Evolutionary conservation across 2,113 vertebrate genomes (phyloP).

Genomic region (Dipodomys merriami): DNA sequence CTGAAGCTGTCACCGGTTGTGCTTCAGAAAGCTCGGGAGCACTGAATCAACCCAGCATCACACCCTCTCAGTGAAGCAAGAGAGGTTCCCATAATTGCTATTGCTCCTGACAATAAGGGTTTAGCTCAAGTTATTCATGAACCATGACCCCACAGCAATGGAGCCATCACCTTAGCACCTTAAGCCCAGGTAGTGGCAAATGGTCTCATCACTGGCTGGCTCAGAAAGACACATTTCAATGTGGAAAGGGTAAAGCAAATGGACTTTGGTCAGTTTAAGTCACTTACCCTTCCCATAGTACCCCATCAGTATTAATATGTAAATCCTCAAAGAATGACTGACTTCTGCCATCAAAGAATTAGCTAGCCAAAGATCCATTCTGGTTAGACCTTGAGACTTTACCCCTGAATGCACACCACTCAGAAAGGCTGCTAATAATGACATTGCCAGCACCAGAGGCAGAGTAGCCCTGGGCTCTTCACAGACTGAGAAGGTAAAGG

Average conservation of each 20-base stretch:
- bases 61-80: neutral
- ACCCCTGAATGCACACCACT: neutral
- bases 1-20: too few species aligned
- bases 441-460: neutral
- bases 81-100: neutral
- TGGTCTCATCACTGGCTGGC: neutral
- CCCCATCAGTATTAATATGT: too few species aligned
- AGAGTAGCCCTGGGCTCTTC: too few species aligned
- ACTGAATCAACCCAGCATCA: neutral
- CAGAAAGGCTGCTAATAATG: neutral
- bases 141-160: accelerated
- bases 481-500: neutral
- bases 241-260: neutral
- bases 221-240: neutral
- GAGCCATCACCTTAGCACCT: neutral
- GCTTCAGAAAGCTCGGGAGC: neutral
- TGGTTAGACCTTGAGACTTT: neutral
- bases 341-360: neutral
- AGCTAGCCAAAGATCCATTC: neutral
- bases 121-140: neutral
- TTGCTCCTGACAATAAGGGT: neutral
- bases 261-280: neutral
- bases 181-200: neutral
- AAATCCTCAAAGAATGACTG: neutral
- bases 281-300: neutral